Conservation (phyloP, 2,797 vertebrate species). For the Pelodytes ibericus region DNA sequence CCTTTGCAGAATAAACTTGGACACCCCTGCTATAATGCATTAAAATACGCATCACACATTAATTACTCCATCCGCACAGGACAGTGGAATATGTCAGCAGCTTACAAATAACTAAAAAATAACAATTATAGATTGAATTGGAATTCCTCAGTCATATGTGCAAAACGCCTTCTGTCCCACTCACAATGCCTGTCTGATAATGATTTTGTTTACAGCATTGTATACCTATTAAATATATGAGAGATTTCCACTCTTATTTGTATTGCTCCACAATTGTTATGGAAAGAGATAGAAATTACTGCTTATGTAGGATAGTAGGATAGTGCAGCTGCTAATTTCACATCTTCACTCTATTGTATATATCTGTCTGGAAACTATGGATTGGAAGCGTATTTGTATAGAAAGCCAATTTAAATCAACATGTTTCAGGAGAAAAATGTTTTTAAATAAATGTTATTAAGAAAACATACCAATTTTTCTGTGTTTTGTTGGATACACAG, state of each 20-base stretch:
- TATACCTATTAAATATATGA: background rate
- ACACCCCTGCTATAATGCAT: too few species aligned
- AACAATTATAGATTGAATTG: background rate
- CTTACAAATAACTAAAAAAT: background rate
- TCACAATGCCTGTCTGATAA: background rate
- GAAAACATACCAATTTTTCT: too few species aligned
- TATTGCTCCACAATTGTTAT: conserved; percentile 11
- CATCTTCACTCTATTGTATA: background rate
- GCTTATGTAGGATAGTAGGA: too few species aligned
- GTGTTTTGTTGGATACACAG: too few species aligned
- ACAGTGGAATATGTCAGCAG: background rate
- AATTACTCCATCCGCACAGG: background rate
- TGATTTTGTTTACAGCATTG: background rate
- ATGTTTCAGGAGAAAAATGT: too few species aligned
- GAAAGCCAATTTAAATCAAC: too few species aligned
- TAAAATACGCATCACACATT: background rate
- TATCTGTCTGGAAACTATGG: background rate
- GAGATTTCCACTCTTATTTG: conserved; percentile 3
- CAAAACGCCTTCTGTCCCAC: background rate
- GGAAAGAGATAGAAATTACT: background rate
- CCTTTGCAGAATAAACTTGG: too few species aligned
- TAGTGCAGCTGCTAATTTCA: background rate
- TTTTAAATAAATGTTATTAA: too few species aligned
- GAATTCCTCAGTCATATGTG: background rate
- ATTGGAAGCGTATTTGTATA: too few species aligned